phyloP scores from a whole-genome alignment of 2,888 invertebrate species.

The Cerastis rubricosa region DNA sequence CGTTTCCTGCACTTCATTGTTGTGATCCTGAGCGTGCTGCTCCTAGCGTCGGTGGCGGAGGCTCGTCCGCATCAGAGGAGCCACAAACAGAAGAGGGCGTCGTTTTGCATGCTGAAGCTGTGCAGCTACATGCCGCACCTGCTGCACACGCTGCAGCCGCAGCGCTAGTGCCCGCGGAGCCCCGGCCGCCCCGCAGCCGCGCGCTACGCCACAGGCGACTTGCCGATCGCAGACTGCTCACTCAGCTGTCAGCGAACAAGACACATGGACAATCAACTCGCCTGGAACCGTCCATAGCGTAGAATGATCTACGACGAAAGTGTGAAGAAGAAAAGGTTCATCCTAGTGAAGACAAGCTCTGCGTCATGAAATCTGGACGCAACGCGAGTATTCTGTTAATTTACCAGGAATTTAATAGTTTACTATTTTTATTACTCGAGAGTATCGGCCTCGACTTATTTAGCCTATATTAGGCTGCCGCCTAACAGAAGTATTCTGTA shows the following conservation, averaged over 20 bases:
- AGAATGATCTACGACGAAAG: conserved; percentile 15
- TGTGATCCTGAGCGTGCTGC: conserved; percentile 72
- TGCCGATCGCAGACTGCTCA: conserved; percentile 9
- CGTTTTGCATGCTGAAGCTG: conserved; percentile 82
- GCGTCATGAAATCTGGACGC: conserved; percentile 13
- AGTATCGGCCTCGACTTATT: conserved; percentile 60
- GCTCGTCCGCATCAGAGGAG: conserved; percentile 71
- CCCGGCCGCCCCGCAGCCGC: conserved; percentile 4
- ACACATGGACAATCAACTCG: conserved; percentile 1
- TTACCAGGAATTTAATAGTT: conserved; percentile 39
- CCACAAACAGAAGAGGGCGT: conserved; percentile 75
- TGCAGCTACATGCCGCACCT: conserved; percentile 76
- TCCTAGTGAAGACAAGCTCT: conserved; percentile 8
- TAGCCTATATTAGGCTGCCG: conserved; percentile 84
- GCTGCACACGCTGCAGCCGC: conserved; percentile 68
- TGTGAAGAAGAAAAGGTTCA: conserved; percentile 16
- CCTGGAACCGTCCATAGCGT: conserved; percentile 16
- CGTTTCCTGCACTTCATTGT: conserved; percentile 79
- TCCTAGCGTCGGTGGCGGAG: conserved; percentile 70
- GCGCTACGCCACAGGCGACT: conserved; percentile 9
- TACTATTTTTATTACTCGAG: conserved; percentile 53
- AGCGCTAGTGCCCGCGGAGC: conserved; percentile 46
- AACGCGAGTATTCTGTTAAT: conserved; percentile 30
- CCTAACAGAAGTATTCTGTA: conserved; percentile 84
- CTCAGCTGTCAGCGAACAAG: conserved; percentile 16